Evolutionary conservation across 2,888 invertebrate species (phyloP), one percentile per base, ranked within the genome.

Genomic region (Synanthedon vespiformis): DNA sequence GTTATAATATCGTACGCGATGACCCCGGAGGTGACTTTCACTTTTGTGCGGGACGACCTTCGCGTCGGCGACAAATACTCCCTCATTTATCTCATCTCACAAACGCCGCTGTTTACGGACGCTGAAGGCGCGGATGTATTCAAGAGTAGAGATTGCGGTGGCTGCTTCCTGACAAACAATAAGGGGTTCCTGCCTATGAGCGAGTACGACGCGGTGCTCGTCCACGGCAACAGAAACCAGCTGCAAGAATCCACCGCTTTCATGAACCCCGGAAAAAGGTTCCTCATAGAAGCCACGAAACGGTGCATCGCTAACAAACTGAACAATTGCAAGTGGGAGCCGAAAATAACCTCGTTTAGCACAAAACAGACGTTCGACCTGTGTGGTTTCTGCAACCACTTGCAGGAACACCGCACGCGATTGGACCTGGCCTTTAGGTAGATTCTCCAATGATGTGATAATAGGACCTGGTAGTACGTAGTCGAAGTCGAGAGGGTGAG

Each of bases 151-250:
- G 58, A 59, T 10, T 80, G 80, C 57, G 75, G 72, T 1, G 55
- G 50, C 2, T 81, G 80, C 54, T 77, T 74, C 57, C 57, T 80
- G 40, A 80, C 80, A 0, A 79, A 79, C 55, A 79, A 80, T 57
- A 68, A 58, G 51, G 80, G 77, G 0, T 75, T 80, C 52, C 54
- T 79, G 8, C 79, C 80, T 8, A 57, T 72, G 55, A 62, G 63
- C 51, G 74, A 75, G 54, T 81, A 68, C 56, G 80, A 81, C 49
- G 80, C 80, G 0, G 57, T 80, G 0, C 55, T 80, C 0, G 58
- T 71, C 1, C 54, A 62, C 27, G 72, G 69, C 2, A 63, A 67
- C 3, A 55, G 55, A 11, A 61, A 52, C 27, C 44, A 65, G 12
- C 52, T 72, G 13, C 55, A 58, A 1, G 62, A 66, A 12, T 53